Percentiles rank a stretch among this genome's conserved stretches.
phyloP scores from a whole-genome alignment of 2,888 invertebrate genomes.

The Anorthoa munda region DNA sequence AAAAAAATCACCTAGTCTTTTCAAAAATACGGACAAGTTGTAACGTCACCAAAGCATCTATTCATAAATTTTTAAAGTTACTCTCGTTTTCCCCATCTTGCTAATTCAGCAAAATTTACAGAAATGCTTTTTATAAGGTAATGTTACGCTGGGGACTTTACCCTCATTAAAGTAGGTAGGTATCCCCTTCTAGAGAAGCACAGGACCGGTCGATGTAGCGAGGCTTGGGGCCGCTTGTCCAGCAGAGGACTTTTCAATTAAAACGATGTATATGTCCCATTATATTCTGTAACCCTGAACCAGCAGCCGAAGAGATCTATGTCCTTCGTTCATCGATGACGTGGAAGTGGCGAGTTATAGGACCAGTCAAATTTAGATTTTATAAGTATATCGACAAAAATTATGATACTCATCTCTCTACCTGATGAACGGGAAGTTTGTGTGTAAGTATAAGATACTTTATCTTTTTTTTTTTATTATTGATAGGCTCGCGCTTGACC shows the following conservation, averaged over 20 bases:
- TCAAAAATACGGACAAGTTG: not conserved
- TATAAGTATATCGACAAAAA: no score
- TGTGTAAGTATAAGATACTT: not conserved
- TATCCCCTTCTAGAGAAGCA: not conserved
- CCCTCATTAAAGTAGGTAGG: not conserved
- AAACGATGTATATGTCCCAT: not conserved
- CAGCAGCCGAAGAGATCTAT: no score
- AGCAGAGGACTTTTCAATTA: not conserved
- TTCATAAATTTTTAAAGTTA: no score
- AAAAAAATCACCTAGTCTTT: not conserved
- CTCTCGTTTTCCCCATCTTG: not conserved
- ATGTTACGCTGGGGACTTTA: not conserved
- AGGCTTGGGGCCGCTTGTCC: not conserved
- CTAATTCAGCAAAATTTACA: not conserved
- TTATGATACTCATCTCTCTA: not conserved
- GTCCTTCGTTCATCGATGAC: no score
- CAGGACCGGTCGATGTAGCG: not conserved
- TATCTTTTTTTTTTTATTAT: no score
- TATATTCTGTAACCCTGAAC: no score
- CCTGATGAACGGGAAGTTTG: not conserved
- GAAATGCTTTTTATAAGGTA: conserved; percentile 5
- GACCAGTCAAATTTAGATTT: no score
- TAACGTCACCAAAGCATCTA: not conserved
- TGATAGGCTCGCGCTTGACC: no score
- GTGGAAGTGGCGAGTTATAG: no score